Base-by-base conservation (phyloP, 1,140 invertebrate species). In the Protaetia brevitarsis region DNA sequence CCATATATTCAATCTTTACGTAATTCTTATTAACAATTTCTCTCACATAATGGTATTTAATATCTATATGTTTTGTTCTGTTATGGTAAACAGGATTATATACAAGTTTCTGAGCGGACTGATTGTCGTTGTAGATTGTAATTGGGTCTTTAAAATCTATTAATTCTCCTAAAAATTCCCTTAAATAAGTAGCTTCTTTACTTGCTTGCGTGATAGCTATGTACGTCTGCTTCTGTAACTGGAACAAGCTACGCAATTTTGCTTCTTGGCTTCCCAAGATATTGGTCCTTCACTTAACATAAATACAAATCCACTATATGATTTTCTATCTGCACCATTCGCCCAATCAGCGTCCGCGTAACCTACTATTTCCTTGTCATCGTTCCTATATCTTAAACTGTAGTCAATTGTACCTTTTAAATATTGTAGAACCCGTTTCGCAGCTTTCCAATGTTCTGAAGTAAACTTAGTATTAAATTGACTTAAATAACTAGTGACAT, bases 201-300 rank as follows among this genome's bases (percentile, higher is more conserved):
- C 66, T 19, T 8, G 66, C 69, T 21, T 71, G 68, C 11, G 70
- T 64, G 7, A 78, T 34, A 7, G 74, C 71, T 36, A 78, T 72
- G 63, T 77, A 78, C 66, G n/a, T 81, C 78, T 0, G 78, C 72
- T 71, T 80, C 77, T 16, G 72, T 75, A n/a, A 29, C 69, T 76
- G 13, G 72, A 77, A 5, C 77, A 59, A 13, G 76, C 68, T 2
- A 79, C 71, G 13, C 65, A 71, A 13, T 66, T 45, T 57, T 78
- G 74, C 34, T 74, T 75, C 26, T 66, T 66, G 11, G 56, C 34
- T 29, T 45, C 58, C 75, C 74, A 76, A 6, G 62, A 45, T 13
- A 76, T 63, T 3, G 63, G 8, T n/a, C 19, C 60, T 1, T 67
- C 67, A 26, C 27, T 37, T 4, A 72, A 72, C 16, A 60, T 67